Percentiles rank a stretch among this genome's conserved stretches.
Evolutionary conservation across 2,888 invertebrate species (phyloP).

Genomic region (Drosophila neotestacea): DNA sequence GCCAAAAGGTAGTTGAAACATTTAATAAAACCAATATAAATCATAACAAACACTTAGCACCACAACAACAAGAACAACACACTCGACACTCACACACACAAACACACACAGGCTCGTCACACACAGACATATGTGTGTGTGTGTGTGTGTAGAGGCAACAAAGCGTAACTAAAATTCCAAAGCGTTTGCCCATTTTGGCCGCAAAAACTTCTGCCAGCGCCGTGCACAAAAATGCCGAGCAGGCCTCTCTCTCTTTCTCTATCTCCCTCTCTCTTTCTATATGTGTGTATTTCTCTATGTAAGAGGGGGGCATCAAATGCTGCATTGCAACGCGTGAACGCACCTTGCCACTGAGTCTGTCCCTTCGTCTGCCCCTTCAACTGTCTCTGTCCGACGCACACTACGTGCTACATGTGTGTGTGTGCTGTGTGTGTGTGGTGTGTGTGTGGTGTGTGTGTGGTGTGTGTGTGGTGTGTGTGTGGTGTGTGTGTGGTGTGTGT

Average conservation of each 20-base stretch:
- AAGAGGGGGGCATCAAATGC: conserved; percentile 28
- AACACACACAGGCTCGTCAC: conserved; percentile 3
- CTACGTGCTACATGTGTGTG: conserved; percentile 13
- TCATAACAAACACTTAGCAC: conserved; percentile 83
- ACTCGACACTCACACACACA: not conserved
- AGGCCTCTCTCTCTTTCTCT: conserved; percentile 19
- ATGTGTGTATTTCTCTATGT: conserved; percentile 5
- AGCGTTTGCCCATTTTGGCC: conserved; percentile 79
- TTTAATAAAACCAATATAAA: conserved; percentile 85
- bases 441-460: conserved; percentile 34
- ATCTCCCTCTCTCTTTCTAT: not conserved
- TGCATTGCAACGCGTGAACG: conserved; percentile 81
- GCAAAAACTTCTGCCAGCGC: conserved; percentile 66
- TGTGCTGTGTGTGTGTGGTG: conserved; percentile 22
- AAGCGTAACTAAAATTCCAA: conserved; percentile 81
- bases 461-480: conserved; percentile 34
- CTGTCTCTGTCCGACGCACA: conserved; percentile 30
- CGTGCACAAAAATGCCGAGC: conserved; percentile 74
- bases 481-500: conserved; percentile 28
- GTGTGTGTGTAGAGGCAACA: conserved; percentile 58
- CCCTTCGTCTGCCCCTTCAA: not conserved
- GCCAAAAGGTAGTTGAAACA: conserved; percentile 83
- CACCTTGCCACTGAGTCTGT: conserved; percentile 61
- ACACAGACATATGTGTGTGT: conserved; percentile 17
- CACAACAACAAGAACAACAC: conserved; percentile 52